phyloP scores from a whole-genome alignment of 2,797 vertebrate species.

The Pelochelys cantorii region DNA sequence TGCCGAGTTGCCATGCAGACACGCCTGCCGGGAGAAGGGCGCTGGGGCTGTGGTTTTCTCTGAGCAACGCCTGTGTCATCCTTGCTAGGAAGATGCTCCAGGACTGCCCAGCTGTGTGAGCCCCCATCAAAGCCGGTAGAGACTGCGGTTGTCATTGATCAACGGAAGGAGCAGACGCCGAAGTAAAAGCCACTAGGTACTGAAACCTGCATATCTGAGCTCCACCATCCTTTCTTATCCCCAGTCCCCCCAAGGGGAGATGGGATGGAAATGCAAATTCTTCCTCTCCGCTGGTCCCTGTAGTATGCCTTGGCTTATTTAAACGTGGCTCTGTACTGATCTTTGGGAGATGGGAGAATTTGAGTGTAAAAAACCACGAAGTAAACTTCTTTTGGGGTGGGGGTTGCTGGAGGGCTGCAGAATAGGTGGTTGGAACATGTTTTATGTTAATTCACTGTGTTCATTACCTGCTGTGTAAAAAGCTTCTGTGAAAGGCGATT shows the following conservation, averaged over 20 bases:
- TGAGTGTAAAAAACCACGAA: slow-evolving; percentile 55
- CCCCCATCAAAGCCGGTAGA: slow-evolving; percentile 63
- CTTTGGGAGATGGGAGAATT: slow-evolving; percentile 34
- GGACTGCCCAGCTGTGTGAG: slow-evolving; percentile 81
- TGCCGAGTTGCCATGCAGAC: slow-evolving; percentile 74
- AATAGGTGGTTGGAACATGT: slow-evolving; percentile 17
- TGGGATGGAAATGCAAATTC: slow-evolving; percentile 26
- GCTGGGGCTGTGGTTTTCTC: slow-evolving; percentile 60
- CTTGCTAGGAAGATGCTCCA: slow-evolving; percentile 81
- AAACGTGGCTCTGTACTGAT: slow-evolving; percentile 30
- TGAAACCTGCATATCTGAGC: slow-evolving; percentile 63
- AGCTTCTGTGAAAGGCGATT: slow-evolving; percentile 68
- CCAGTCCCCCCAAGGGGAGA: background rate
- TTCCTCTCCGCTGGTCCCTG: slow-evolving; percentile 19
- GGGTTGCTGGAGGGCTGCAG: slow-evolving; percentile 47
- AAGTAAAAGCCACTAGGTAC: slow-evolving; percentile 82
- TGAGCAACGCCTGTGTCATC: slow-evolving; percentile 78
- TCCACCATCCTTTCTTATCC: background rate
- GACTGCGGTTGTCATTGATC: slow-evolving; percentile 88
- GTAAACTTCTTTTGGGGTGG: slow-evolving; percentile 67
- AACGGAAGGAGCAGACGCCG: slow-evolving; percentile 81
- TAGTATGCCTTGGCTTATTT: slow-evolving; percentile 24
- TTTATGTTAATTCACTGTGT: background rate
- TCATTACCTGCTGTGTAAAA: slow-evolving; percentile 11
- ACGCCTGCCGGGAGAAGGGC: slow-evolving; percentile 67